Percentiles rank a stretch among this genome's conserved stretches.
Conservation (phyloP, 2,888 invertebrate species). For the Podotricha telesiphe region DNA sequence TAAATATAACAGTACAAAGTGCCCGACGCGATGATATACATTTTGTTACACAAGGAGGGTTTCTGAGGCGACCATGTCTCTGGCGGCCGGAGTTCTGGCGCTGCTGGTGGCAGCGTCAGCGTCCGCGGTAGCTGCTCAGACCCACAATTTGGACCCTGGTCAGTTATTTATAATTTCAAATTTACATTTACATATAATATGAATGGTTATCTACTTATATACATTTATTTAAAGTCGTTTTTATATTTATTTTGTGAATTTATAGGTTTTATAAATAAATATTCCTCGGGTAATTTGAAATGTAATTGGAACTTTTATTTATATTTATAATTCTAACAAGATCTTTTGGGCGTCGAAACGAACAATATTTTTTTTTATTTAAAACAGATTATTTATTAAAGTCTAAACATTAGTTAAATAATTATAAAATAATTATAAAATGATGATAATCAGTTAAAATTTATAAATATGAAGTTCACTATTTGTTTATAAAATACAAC, state of each 20-base stretch:
- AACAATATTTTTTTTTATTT: too few species aligned
- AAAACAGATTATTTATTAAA: too few species aligned
- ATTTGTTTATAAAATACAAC: background rate
- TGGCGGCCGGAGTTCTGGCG: constrained; percentile 24
- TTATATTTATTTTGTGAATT: too few species aligned
- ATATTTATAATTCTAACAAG: background rate
- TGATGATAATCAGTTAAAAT: background rate
- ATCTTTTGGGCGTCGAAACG: background rate
- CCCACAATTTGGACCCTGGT: constrained; percentile 32
- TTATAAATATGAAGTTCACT: background rate
- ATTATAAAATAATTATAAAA: background rate
- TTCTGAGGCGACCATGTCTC: constrained; percentile 17
- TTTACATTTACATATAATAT: too few species aligned
- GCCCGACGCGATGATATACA: background rate
- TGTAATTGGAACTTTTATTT: too few species aligned
- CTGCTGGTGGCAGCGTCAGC: constrained; percentile 35
- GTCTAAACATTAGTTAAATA: too few species aligned
- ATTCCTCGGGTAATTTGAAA: too few species aligned
- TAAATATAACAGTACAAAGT: constrained; percentile 1
- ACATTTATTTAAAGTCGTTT: too few species aligned
- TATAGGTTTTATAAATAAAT: too few species aligned
- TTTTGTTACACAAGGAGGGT: background rate
- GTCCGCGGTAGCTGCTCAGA: constrained; percentile 32
- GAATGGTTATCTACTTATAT: too few species aligned
- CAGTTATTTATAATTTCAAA: constrained; percentile 6